A percentile compares a stretch with the other conserved stretches of the same genome.
Conservation (phyloP, 2,888 invertebrate species). For the Ferrisia virgata region DNA sequence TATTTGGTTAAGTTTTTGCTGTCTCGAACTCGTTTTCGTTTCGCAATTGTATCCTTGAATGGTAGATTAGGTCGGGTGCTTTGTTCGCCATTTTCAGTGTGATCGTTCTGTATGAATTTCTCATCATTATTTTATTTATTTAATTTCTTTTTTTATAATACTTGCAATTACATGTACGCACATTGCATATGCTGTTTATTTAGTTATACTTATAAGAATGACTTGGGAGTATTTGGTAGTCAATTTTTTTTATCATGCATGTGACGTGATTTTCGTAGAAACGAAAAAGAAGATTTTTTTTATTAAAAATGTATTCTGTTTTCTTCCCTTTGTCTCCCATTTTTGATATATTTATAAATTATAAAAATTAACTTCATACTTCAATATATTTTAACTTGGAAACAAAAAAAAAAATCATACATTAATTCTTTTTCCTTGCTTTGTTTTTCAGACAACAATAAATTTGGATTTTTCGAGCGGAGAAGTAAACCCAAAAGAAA, state of each 20-base stretch:
- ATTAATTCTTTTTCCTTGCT: background rate
- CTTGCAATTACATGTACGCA: background rate
- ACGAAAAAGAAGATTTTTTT: no score
- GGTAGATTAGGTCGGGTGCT: slow-evolving; percentile 1
- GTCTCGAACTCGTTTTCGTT: background rate
- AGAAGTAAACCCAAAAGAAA: slow-evolving; percentile 69
- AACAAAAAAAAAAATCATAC: no score
- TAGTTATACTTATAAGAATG: background rate
- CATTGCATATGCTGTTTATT: no score
- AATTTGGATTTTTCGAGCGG: slow-evolving; percentile 69
- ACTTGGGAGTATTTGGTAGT: no score
- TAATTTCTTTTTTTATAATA: background rate
- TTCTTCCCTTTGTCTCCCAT: no score
- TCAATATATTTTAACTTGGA: no score
- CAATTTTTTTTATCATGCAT: no score
- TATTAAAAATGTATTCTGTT: no score
- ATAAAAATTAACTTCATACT: no score
- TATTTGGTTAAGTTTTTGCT: background rate
- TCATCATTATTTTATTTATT: background rate
- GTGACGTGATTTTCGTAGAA: no score
- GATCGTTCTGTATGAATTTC: background rate
- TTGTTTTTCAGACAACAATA: slow-evolving; percentile 66
- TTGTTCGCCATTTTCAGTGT: background rate
- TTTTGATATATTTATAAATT: no score
- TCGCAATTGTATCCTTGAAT: background rate